phyloP scores from a whole-genome alignment of 2,888 invertebrate species.

The Tenodera sinensis region DNA sequence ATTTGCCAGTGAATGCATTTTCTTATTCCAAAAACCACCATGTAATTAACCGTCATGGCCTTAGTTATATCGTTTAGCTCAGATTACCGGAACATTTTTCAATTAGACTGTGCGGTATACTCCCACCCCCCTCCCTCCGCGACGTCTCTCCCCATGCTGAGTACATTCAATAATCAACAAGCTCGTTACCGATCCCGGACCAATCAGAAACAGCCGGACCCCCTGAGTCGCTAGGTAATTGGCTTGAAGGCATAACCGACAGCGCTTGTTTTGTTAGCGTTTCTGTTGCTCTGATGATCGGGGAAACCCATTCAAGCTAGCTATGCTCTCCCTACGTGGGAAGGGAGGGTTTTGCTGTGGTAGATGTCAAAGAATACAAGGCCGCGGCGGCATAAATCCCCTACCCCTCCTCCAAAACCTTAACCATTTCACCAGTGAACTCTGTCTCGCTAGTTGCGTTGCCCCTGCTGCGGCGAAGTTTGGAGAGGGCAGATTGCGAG shows the following conservation, averaged over 20 bases:
- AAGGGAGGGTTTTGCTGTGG: neutral
- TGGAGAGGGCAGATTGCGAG: neutral
- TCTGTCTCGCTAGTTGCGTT: neutral
- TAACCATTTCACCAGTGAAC: neutral
- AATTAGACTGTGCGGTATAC: conserved; percentile 27
- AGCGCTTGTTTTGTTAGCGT: neutral
- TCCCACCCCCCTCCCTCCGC: neutral
- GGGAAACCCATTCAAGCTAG: neutral
- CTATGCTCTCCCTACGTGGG: neutral
- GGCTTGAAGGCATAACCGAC: conserved; percentile 28
- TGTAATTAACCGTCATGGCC: conserved; percentile 31
- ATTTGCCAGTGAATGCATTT: conserved; percentile 6
- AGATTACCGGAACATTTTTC: conserved; percentile 31
- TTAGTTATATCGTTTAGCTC: conserved; percentile 32
- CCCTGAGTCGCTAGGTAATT: conserved; percentile 29
- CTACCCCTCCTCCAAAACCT: neutral
- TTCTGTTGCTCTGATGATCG: conserved; percentile 16
- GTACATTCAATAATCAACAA: conserved; percentile 26
- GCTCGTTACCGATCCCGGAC: conserved; percentile 28
- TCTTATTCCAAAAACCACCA: conserved; percentile 26
- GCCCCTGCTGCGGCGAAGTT: neutral
- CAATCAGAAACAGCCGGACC: conserved; percentile 31
- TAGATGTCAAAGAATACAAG: conserved; percentile 1
- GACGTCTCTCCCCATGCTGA: conserved; percentile 16
- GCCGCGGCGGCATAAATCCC: neutral